These are phyloP conservation scores for Chloropsis cyanopogon DNA, from an alignment of 2,113 vertebrate species.

Conservation along the genomic window DNA sequence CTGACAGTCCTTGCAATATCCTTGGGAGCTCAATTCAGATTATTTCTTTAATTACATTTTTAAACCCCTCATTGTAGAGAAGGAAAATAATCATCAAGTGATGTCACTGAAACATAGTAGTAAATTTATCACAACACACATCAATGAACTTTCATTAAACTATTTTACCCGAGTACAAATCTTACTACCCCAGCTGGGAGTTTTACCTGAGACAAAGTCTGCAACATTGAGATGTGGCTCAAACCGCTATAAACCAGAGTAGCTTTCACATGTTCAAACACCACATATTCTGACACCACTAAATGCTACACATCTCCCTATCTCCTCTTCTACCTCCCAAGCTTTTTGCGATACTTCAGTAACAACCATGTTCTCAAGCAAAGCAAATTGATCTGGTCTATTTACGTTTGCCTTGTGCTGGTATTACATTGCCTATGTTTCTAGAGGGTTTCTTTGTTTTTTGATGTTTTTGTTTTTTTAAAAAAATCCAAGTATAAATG, in stretches of 20 bases:
- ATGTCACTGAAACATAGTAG: background rate
- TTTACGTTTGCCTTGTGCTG: slow-evolving; percentile 71
- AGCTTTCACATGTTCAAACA: background rate
- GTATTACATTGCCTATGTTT: slow-evolving; percentile 51
- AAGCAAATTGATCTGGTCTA: slow-evolving; percentile 42
- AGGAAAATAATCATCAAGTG: background rate
- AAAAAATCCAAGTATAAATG: slow-evolving; percentile 71
- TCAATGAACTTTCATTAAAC: background rate
- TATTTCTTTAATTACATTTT: background rate
- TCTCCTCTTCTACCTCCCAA: background rate
- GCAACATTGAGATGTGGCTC: background rate
- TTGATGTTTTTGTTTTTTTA: background rate
- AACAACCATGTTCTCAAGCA: slow-evolving; percentile 35
- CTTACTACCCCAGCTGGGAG: background rate
- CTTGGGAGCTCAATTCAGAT: background rate
- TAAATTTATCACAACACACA: background rate
- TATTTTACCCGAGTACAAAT: slow-evolving; percentile 5
- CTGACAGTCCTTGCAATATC: background rate
- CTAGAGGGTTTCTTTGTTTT: slow-evolving; percentile 33
- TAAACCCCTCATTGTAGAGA: background rate
- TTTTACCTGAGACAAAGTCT: slow-evolving; percentile 45
- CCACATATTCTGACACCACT: background rate
- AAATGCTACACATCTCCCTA: background rate
- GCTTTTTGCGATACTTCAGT: background rate
- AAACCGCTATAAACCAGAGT: background rate